These are phyloP conservation scores for Pentamera pediparva DNA, from an alignment of 53 echinoderm and acorn worm genomes.

Conservation along the genomic window DNA sequence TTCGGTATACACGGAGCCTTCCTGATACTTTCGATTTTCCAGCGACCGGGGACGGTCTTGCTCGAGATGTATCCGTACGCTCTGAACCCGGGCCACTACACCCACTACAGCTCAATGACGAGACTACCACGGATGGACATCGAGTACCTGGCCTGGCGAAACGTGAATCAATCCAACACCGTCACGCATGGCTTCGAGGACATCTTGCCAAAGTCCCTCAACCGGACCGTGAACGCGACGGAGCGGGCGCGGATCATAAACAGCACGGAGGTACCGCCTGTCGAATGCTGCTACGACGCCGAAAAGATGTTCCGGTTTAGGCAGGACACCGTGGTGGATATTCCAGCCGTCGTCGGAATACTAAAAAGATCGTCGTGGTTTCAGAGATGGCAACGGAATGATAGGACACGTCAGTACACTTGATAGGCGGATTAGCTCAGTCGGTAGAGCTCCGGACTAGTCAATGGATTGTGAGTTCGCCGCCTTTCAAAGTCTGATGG, in stretches of 20 bases:
- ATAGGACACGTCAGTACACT: too few species aligned
- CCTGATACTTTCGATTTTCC: background rate
- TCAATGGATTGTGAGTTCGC: too few species aligned
- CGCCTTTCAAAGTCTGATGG: too few species aligned
- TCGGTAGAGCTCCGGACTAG: too few species aligned
- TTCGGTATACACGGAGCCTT: background rate
- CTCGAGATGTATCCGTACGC: background rate
- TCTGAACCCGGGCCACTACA: background rate
- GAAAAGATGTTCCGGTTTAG: background rate
- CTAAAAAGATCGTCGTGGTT: background rate
- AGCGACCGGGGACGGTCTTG: background rate
- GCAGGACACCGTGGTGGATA: background rate
- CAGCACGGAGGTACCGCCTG: background rate
- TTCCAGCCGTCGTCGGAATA: background rate
- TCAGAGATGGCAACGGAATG: too few species aligned
- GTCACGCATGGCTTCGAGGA: background rate
- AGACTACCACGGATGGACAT: background rate
- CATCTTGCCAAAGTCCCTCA: background rate
- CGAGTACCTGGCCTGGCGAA: background rate
- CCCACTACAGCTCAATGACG: background rate
- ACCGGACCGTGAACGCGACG: background rate
- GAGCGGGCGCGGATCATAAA: background rate
- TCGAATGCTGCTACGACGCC: background rate
- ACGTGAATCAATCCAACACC: background rate
- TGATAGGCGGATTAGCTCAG: too few species aligned